These are phyloP conservation scores for Struthio camelus DNA, from an alignment of 2,113 vertebrate genomes.

Conservation along the genomic window DNA sequence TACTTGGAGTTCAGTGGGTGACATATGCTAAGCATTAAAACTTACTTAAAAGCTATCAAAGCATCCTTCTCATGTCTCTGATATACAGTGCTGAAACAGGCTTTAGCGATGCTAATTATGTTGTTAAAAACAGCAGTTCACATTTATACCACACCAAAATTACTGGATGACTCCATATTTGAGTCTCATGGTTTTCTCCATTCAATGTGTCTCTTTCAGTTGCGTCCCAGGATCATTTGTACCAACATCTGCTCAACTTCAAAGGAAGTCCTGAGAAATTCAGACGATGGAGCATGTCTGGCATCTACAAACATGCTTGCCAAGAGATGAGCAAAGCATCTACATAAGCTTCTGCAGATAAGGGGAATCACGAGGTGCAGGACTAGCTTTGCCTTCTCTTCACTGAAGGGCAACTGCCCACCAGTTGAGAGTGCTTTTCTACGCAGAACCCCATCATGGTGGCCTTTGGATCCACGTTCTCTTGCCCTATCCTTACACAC, in stretches of 20 bases:
- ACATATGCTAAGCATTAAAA: not conserved
- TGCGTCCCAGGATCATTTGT: not conserved
- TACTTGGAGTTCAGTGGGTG: not conserved
- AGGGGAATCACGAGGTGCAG: not conserved
- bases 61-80: not conserved
- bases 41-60: not conserved
- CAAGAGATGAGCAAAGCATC: not conserved
- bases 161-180: not conserved
- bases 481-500: not conserved
- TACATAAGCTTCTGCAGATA: not conserved
- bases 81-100: not conserved
- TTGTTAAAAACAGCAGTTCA: not conserved
- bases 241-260: constrained; percentile 5
- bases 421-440: not conserved
- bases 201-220: not conserved
- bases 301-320: not conserved
- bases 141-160: not conserved
- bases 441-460: not conserved
- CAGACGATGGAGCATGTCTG: not conserved
- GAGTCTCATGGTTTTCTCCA: not conserved
- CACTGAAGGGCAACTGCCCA: not conserved
- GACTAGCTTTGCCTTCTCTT: not conserved
- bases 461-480: not conserved
- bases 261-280: not conserved
- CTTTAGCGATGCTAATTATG: not conserved